phyloP scores from a whole-genome alignment of 2,113 vertebrate genomes.

The Phylloscopus whistleri region DNA sequence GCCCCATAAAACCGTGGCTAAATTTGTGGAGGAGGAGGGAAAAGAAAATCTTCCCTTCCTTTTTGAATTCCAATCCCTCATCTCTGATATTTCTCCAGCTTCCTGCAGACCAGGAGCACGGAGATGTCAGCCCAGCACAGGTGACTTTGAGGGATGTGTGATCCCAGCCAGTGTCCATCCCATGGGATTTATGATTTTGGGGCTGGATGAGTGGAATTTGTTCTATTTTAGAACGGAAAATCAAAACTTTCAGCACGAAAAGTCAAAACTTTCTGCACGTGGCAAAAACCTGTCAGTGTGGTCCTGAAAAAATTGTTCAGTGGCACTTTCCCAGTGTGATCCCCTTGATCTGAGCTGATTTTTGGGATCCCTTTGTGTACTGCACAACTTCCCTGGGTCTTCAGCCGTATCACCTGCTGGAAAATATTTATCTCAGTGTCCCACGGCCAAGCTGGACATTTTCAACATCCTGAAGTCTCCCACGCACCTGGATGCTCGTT shows the following conservation, averaged over 20 bases:
- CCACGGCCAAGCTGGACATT: neutral
- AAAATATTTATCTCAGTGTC: neutral
- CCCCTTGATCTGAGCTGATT: neutral
- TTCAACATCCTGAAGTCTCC: neutral
- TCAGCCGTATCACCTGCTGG: neutral
- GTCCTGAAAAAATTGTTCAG: neutral
- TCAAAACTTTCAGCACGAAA: neutral
- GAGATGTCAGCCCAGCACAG: neutral
- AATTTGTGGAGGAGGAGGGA: accelerated
- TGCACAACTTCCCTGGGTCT: neutral
- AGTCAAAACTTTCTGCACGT: neutral
- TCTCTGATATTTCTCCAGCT: neutral
- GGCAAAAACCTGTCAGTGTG: neutral
- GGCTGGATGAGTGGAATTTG: neutral
- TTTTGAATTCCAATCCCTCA: neutral
- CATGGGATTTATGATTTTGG: neutral
- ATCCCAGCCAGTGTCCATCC: neutral
- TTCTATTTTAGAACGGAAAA: neutral
- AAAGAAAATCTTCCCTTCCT: neutral
- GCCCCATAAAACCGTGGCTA: neutral
- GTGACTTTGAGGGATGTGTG: neutral
- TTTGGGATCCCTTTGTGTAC: neutral
- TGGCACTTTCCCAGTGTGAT: neutral
- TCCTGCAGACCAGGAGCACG: neutral
- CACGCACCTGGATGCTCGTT: neutral